Evolutionary conservation across 2,797 vertebrate genomes (phyloP).

Genomic region (Hipposideros larvatus): DNA sequence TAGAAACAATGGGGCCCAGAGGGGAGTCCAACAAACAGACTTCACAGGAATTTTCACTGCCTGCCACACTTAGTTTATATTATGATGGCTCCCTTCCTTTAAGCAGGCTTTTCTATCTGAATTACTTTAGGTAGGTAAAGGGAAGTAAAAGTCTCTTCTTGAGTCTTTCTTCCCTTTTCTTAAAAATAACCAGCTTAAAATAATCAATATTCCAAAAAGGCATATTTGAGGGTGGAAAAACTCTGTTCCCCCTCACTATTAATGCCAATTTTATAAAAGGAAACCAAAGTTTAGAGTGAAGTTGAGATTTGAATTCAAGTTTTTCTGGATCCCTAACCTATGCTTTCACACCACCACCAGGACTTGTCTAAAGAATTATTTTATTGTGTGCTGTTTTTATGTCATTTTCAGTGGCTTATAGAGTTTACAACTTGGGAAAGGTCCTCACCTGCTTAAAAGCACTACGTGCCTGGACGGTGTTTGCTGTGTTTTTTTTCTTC

Average conservation of each 20-base stretch:
- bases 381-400: background rate
- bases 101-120: background rate
- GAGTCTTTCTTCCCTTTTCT: background rate
- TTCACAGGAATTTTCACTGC: background rate
- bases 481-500: background rate
- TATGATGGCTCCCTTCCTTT: background rate
- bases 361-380: background rate
- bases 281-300: slow-evolving; percentile 7
- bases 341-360: background rate
- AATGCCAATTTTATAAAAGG: slow-evolving; percentile 12
- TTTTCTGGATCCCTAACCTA: background rate
- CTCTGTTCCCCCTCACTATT: background rate
- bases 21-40: background rate
- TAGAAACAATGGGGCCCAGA: background rate
- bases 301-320: slow-evolving; percentile 18
- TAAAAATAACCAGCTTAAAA: background rate
- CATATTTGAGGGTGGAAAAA: background rate
- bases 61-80: background rate
- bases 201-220: background rate
- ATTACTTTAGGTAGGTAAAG: background rate
- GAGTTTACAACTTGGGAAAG: slow-evolving; percentile 27
- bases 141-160: background rate
- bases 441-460: slow-evolving; percentile 8
- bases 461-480: background rate
- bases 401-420: background rate